Percentiles rank a stretch among this genome's conserved stretches.
phyloP scores from a whole-genome alignment of 2,797 vertebrate genomes.

The Remorina albescens region DNA sequence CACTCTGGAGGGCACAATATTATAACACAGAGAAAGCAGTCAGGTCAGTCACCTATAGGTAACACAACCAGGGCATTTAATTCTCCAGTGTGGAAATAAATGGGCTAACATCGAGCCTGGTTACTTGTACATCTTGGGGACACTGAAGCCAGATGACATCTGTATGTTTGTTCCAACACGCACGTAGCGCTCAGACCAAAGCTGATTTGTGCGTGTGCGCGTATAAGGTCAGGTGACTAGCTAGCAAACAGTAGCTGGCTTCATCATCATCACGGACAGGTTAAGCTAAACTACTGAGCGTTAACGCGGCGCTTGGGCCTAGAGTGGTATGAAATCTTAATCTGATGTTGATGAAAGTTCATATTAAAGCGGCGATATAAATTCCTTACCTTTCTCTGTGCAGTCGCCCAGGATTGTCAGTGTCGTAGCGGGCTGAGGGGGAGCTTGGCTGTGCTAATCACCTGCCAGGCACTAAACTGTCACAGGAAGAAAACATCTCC shows the following conservation, averaged over 20 bases:
- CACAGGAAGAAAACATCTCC: slow-evolving; percentile 65
- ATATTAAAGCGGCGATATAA: not conserved
- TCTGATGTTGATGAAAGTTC: not conserved
- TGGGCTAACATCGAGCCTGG: not conserved
- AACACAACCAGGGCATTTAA: too few species aligned
- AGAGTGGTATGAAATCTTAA: too few species aligned
- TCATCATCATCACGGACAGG: slow-evolving; percentile 7
- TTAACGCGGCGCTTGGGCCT: not conserved
- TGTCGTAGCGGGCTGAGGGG: slow-evolving; percentile 45
- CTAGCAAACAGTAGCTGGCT: slow-evolving; percentile 53
- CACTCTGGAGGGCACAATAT: not conserved
- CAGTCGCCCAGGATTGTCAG: slow-evolving; percentile 48
- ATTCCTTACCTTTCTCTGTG: slow-evolving; percentile 53
- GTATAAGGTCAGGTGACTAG: slow-evolving; percentile 61
- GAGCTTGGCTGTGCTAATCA: slow-evolving; percentile 78
- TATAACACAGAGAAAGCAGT: too few species aligned
- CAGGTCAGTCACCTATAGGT: too few species aligned
- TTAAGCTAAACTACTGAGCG: not conserved
- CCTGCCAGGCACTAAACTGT: slow-evolving; percentile 73
- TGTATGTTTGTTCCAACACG: slow-evolving; percentile 13
- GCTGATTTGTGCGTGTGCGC: slow-evolving; percentile 62
- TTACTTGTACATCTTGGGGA: not conserved
- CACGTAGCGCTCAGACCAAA: slow-evolving; percentile 34
- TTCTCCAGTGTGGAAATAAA: too few species aligned
- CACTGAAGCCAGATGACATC: slow-evolving; percentile 21